Percentiles rank a stretch among this genome's conserved stretches.
Evolutionary conservation across 2,888 invertebrate genomes (phyloP).

Genomic region (Plebejus argus): DNA sequence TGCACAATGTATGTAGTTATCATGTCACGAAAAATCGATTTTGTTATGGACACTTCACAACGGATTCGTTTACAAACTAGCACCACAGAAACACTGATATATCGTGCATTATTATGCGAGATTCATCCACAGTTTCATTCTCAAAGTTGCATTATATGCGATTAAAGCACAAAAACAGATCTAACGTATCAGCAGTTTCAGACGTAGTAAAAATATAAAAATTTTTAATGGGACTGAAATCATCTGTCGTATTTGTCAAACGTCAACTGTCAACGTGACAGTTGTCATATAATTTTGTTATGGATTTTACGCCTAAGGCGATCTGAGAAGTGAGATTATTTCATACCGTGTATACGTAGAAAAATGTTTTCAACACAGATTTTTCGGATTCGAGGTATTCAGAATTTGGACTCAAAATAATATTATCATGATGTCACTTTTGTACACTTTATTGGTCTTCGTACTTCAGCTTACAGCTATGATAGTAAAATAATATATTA

Average conservation of each 20-base stretch:
- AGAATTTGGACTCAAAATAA: no score
- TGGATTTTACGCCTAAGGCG: no score
- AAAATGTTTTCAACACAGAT: no score
- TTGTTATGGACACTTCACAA: slow-evolving; percentile 36
- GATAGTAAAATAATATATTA: no score
- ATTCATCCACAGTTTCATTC: background rate
- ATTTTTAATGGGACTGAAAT: background rate
- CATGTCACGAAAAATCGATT: slow-evolving; percentile 50
- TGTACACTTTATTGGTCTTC: no score
- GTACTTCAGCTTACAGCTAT: no score
- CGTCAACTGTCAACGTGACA: background rate
- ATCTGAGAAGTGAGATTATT: no score
- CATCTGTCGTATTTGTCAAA: background rate
- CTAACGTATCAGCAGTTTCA: slow-evolving; percentile 2
- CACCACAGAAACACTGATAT: background rate
- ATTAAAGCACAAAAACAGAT: background rate
- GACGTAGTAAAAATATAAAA: background rate
- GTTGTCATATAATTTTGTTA: no score
- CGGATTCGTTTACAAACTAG: slow-evolving; percentile 10
- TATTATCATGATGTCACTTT: no score
- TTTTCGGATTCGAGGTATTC: no score
- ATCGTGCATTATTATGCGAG: background rate
- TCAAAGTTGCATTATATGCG: background rate
- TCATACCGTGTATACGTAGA: no score
- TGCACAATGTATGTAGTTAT: slow-evolving; percentile 45